These are phyloP conservation scores for Cynodonichthys magdalenae DNA, from an alignment of 2,797 vertebrate genomes.

Conservation along the genomic window DNA sequence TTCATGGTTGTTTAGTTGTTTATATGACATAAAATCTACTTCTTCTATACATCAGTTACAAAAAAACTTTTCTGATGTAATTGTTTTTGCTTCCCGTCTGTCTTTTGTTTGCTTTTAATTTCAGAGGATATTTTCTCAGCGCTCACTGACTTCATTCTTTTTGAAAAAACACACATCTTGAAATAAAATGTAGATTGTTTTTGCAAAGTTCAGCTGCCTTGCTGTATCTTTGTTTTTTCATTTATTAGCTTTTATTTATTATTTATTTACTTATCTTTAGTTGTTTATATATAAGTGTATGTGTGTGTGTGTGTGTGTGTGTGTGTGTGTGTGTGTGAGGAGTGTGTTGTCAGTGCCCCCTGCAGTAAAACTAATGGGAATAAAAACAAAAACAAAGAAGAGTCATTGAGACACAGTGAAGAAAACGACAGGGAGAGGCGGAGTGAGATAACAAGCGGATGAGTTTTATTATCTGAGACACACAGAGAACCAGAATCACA, in stretches of 20 bases:
- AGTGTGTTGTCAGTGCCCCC: conserved; percentile 73
- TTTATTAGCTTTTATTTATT: not conserved
- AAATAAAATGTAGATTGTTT: not conserved
- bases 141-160: not conserved
- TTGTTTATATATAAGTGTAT: not conserved
- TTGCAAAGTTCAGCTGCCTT: not conserved
- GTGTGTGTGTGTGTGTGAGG: conserved; percentile 35
- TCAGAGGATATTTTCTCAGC: not conserved
- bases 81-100: not conserved
- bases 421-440: conserved; percentile 32
- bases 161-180: not conserved
- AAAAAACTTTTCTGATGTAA: not conserved
- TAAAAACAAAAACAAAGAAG: conserved; percentile 46
- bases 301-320: conserved; percentile 19
- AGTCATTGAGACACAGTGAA: conserved; percentile 22
- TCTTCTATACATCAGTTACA: conserved; percentile 25
- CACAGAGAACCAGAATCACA: conserved; percentile 91
- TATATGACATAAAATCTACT: conserved; percentile 22
- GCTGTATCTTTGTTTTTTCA: not conserved
- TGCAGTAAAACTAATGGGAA: conserved; percentile 76
- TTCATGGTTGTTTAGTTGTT: conserved; percentile 4
- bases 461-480: conserved; percentile 87
- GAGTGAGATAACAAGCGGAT: conserved; percentile 61
- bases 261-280: conserved; percentile 11
- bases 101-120: not conserved